These are phyloP conservation scores for Trematomus loennbergii DNA, from an alignment of 2,113 vertebrate species.

Conservation along the genomic window DNA sequence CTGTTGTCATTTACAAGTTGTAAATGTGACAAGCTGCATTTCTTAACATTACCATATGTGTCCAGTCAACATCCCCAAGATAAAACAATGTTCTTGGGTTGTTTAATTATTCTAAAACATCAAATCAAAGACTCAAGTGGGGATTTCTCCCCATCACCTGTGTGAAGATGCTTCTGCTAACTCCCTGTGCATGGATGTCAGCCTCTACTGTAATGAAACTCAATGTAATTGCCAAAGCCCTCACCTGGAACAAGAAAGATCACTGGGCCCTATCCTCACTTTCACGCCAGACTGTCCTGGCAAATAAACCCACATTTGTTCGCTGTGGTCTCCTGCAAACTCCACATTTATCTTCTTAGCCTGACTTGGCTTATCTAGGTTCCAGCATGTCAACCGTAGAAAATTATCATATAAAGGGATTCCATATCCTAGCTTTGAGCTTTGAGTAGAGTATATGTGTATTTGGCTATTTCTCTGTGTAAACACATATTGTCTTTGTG, in stretches of 20 bases:
- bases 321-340: slow-evolving; percentile 42
- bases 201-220: slow-evolving; percentile 61
- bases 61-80: not conserved
- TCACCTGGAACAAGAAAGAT: slow-evolving; percentile 71
- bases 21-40: slow-evolving; percentile 10
- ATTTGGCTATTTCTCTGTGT: slow-evolving; percentile 14
- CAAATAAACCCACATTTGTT: slow-evolving; percentile 71
- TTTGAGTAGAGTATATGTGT: slow-evolving; percentile 19
- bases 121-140: slow-evolving; percentile 12
- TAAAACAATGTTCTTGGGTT: slow-evolving; percentile 6
- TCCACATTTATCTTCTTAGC: slow-evolving; percentile 69
- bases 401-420: slow-evolving; percentile 74
- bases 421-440: slow-evolving; percentile 39
- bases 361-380: slow-evolving; percentile 60
- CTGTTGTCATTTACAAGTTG: slow-evolving; percentile 20
- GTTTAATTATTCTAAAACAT: slow-evolving; percentile 13
- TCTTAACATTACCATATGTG: slow-evolving; percentile 3
- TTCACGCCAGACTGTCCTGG: slow-evolving; percentile 63
- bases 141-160: slow-evolving; percentile 17
- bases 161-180: slow-evolving; percentile 8
- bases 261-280: slow-evolving; percentile 70
- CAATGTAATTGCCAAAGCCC: slow-evolving; percentile 59
- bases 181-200: slow-evolving; percentile 42
- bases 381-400: slow-evolving; percentile 56
- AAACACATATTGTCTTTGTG: not conserved